Base-by-base conservation (phyloP, 2,888 invertebrate genomes). In the Acanthoscelides obtectus region DNA sequence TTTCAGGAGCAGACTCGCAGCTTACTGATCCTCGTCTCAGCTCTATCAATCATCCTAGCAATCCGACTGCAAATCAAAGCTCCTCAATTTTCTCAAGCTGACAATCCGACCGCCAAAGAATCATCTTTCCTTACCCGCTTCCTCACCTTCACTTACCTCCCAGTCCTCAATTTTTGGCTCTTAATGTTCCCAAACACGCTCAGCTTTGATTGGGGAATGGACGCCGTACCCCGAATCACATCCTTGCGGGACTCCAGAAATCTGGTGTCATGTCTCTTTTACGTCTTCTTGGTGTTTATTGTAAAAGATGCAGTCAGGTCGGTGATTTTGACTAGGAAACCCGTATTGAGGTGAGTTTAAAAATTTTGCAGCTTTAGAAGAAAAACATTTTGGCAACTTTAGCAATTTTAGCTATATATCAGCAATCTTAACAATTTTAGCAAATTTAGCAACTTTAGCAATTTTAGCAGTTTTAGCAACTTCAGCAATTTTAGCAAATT, bases 171-270 rank as follows among this genome's bases (percentile, higher is more conserved):
- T 86, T 92, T 96, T 81, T 91, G 92, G 85, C 90, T 98, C 81
- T 88, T 98, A 74, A 84, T 98, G 65, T 95, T 92, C 84, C 98
- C 98, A 5, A 90, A 90, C 79, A 91, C 92, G 78, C 88, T 99
- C 71, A 97, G 97, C 85, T 99, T 98, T 87, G 98, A 99, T 86
- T 99, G 98, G 99, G 97, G 98, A 22, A 98, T 99, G 98, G 97
- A 97, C 80, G 93, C 98, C 0, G 92, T 99, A 80, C 96, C 97
- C 8, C 89, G 95, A 74, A 91, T 99, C 78, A 91, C 91, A 68
- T 89, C 91, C 25, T 79, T 95, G 20, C 87, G 90, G 80, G 98
- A 99, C 85, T 87, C 89, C 4, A 89, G 98, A 76, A 96, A 96
- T 85, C 83, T 94, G 71, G 88, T 91, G 75, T 91, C 95, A 2